Evolutionary conservation across 2,113 vertebrate species (phyloP).

Genomic region (Bungarus multicinctus): DNA sequence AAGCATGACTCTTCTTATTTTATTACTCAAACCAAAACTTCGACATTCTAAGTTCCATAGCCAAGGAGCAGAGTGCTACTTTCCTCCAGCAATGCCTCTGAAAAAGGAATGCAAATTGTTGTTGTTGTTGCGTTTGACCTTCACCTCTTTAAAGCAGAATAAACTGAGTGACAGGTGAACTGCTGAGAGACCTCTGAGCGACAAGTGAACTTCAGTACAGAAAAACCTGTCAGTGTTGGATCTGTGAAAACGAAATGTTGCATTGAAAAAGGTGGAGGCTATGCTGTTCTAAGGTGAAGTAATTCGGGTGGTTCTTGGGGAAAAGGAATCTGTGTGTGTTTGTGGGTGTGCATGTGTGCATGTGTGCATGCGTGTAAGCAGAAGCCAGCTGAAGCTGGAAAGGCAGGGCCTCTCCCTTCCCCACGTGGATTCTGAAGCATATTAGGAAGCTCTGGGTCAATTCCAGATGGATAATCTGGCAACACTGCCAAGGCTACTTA

Average conservation of each 20-base stretch:
- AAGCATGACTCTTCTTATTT: background rate
- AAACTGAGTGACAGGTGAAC: background rate
- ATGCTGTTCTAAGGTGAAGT: background rate
- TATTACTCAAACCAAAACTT: background rate
- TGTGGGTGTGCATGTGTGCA: too few species aligned
- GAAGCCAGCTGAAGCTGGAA: background rate
- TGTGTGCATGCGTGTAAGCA: fast-evolving
- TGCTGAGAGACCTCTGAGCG: background rate
- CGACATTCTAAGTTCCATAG: background rate
- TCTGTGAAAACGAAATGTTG: background rate
- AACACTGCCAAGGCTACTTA: background rate
- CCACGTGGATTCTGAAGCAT: background rate
- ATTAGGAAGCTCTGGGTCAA: background rate
- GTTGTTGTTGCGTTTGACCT: background rate
- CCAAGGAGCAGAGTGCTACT: background rate
- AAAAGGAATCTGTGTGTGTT: background rate
- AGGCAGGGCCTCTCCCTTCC: background rate
- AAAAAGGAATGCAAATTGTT: background rate
- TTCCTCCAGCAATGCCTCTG: background rate
- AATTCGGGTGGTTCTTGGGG: background rate
- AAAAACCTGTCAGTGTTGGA: background rate
- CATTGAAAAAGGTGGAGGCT: background rate
- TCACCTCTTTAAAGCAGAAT: background rate
- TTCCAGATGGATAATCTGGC: background rate
- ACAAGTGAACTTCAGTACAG: background rate